Evolutionary conservation across 1,140 invertebrate genomes (phyloP).

Genomic region (Portunus trituberculatus): DNA sequence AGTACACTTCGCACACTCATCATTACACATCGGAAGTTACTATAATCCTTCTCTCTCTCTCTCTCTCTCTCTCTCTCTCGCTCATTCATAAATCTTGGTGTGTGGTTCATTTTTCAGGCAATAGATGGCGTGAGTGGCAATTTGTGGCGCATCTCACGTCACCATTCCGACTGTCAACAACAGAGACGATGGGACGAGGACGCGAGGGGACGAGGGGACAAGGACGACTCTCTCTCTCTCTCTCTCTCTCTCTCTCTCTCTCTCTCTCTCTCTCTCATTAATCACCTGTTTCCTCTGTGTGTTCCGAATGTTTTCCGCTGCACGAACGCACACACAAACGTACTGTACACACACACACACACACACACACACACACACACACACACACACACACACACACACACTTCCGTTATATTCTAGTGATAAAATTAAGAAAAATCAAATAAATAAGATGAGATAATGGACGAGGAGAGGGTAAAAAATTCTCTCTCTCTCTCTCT

Average conservation of each 20-base stretch:
- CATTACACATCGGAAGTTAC: no score
- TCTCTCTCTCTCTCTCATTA: neutral
- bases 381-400: conserved; percentile 20
- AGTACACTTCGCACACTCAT: no score
- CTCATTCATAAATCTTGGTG: neutral
- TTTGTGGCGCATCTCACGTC: neutral
- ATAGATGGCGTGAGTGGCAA: neutral
- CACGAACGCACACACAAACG: neutral
- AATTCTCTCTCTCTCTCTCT: neutral
- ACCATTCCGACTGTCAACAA: neutral
- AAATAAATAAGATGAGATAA: no score
- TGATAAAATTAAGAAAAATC: no score
- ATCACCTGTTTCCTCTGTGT: conserved; percentile 6
- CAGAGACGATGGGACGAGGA: no score
- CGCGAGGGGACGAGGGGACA: no score
- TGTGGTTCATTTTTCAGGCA: neutral
- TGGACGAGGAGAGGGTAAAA: no score
- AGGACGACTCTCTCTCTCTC: neutral
- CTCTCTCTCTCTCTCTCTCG: no score
- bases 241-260: conserved; percentile 20
- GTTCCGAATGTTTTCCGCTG: neutral
- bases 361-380: conserved; percentile 20
- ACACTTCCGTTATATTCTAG: neutral
- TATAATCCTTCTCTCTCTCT: no score
- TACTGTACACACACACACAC: neutral